These are phyloP conservation scores for Trichogramma evanescens DNA, from an alignment of 2,888 invertebrate genomes.

Conservation along the genomic window DNA sequence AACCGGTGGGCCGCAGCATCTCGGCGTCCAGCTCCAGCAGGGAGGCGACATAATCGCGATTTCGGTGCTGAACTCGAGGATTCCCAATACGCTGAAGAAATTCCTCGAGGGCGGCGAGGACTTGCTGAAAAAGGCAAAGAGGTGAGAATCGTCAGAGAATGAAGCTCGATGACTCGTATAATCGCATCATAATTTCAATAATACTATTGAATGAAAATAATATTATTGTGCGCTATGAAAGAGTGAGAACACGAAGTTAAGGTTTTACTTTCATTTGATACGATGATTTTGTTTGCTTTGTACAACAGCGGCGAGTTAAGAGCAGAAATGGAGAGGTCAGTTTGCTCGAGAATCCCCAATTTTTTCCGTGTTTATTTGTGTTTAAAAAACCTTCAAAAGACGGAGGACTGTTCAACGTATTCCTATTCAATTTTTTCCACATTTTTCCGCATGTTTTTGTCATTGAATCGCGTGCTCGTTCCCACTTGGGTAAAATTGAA, in stretches of 20 bases:
- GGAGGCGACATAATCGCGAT: conserved; percentile 64
- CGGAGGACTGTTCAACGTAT: background rate
- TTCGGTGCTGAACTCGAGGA: conserved; percentile 52
- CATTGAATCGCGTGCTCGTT: no score
- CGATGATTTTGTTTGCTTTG: conserved; percentile 24
- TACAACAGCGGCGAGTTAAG: conserved; percentile 26
- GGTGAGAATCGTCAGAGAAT: conserved; percentile 41
- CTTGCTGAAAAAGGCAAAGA: conserved; percentile 51
- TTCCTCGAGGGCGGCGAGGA: conserved; percentile 50
- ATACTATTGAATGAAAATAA: background rate
- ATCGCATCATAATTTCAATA: background rate
- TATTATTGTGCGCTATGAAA: background rate
- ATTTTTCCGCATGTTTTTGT: no score
- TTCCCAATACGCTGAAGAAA: conserved; percentile 53
- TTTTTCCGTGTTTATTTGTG: no score
- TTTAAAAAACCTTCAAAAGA: background rate
- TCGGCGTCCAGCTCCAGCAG: conserved; percentile 61
- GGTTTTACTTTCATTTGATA: conserved; percentile 30
- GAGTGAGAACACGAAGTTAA: background rate
- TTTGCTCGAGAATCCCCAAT: background rate
- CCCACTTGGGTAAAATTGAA: no score
- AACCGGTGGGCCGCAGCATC: conserved; percentile 55
- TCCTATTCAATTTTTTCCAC: no score
- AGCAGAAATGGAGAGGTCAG: conserved; percentile 40
- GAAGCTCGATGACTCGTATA: background rate